Percentiles rank a stretch among this genome's conserved stretches.
phyloP scores from a whole-genome alignment of 1,140 invertebrate species.

The Philotrypesis tridentata region DNA sequence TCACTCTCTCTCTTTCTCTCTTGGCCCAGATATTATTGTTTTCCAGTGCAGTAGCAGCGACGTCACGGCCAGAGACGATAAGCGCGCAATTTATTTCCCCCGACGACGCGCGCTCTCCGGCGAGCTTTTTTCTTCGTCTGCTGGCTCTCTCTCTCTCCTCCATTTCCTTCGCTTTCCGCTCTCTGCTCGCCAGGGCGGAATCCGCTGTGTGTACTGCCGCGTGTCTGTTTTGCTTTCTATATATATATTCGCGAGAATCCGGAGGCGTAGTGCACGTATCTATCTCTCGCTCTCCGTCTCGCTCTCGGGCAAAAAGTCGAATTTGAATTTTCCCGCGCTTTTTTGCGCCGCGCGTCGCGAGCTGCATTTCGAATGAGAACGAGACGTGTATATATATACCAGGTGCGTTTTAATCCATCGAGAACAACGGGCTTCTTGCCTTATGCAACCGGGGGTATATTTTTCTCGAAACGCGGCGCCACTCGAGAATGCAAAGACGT shows the following conservation, averaged over 20 bases:
- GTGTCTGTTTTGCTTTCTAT: slow-evolving; percentile 1
- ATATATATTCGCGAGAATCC: too few relatives aligned
- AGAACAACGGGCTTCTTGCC: too few relatives aligned
- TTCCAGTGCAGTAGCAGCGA: slow-evolving; percentile 13
- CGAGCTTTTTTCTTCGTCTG: background rate
- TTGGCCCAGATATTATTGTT: slow-evolving; percentile 45
- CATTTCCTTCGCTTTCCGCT: slow-evolving; percentile 23
- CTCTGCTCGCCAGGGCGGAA: background rate
- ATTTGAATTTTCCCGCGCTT: background rate
- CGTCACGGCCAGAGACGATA: slow-evolving; percentile 43
- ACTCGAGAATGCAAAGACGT: too few relatives aligned
- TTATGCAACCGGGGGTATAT: too few relatives aligned
- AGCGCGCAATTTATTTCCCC: slow-evolving; percentile 42
- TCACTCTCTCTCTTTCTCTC: too few relatives aligned
- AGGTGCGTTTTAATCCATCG: too few relatives aligned
- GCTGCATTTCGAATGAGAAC: too few relatives aligned
- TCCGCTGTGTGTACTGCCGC: background rate
- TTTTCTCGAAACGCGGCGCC: too few relatives aligned
- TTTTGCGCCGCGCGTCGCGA: too few relatives aligned
- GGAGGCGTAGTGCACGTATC: too few relatives aligned
- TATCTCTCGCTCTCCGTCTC: too few relatives aligned
- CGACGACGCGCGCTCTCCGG: background rate
- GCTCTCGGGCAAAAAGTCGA: background rate
- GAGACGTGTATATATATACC: too few relatives aligned
- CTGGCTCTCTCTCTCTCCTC: background rate